These are phyloP conservation scores for Myotis planiceps DNA, from an alignment of 2,797 vertebrate species.

Conservation along the genomic window DNA sequence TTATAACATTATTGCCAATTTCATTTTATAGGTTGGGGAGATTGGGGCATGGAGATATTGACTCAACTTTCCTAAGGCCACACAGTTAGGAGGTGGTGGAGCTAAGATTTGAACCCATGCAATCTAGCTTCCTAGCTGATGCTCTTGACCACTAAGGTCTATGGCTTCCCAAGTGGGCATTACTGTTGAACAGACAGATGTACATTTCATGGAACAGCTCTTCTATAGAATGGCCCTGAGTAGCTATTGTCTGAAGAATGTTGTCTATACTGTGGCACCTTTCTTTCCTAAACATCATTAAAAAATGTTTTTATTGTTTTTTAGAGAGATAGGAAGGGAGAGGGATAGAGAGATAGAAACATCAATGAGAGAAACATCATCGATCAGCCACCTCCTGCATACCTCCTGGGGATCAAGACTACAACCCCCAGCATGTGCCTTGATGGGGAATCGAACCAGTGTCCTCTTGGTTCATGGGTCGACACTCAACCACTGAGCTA, in stretches of 20 bases:
- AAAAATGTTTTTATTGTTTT: too few species aligned
- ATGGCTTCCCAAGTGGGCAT: not conserved
- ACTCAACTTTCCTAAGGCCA: not conserved
- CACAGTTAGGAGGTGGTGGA: not conserved
- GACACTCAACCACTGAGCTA: too few species aligned
- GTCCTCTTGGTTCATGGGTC: too few species aligned
- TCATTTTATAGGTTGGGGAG: conserved; percentile 33
- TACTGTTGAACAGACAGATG: not conserved
- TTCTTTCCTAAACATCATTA: not conserved
- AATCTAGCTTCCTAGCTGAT: not conserved
- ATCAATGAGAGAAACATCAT: too few species aligned
- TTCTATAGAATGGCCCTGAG: not conserved
- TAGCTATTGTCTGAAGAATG: not conserved
- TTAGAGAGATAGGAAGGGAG: too few species aligned
- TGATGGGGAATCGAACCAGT: too few species aligned
- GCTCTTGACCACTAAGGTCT: not conserved
- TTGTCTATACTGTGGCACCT: not conserved
- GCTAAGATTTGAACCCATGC: not conserved
- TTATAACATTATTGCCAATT: not conserved
- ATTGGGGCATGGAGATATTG: not conserved
- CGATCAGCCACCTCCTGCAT: too few species aligned
- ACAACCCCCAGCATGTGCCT: too few species aligned
- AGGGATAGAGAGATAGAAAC: too few species aligned
- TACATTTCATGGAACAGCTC: not conserved
- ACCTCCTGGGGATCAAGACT: too few species aligned